Conservation (phyloP, 2,888 invertebrate genomes). For the Stenodera caucasica region DNA sequence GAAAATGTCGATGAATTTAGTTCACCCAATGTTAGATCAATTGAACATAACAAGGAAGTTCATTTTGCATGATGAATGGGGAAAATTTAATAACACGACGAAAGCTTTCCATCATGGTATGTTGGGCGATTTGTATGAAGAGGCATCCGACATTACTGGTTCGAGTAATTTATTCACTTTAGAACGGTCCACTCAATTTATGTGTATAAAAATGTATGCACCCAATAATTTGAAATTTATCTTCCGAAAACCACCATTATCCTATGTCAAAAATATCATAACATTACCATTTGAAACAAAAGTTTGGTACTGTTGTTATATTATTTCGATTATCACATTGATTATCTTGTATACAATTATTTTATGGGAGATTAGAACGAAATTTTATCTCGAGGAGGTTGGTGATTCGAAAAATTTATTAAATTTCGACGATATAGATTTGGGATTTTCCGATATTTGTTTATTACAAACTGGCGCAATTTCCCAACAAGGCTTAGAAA, state of each 20-base stretch:
- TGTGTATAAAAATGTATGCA: neutral
- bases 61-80: neutral
- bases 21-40: neutral
- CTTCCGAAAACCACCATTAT: conserved; percentile 16
- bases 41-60: neutral
- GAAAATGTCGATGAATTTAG: neutral
- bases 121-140: conserved; percentile 60
- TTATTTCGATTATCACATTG: neutral
- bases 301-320: conserved; percentile 16
- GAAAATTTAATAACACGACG: neutral
- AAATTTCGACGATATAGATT: neutral
- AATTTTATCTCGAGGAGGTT: neutral
- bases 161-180: conserved; percentile 3
- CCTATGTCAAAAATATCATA: conserved; percentile 21
- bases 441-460: conserved; percentile 33
- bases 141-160: conserved; percentile 62
- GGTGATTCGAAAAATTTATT: conserved; percentile 13
- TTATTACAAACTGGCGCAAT: conserved; percentile 54
- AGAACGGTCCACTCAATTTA: conserved; percentile 5
- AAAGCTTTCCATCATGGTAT: conserved; percentile 53
- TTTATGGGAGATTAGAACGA: conserved; percentile 1
- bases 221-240: conserved; percentile 18
- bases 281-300: conserved; percentile 17
- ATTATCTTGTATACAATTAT: conserved; percentile 12
- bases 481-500: conserved; percentile 55